Evolutionary conservation across 2,888 invertebrate genomes (phyloP).

Genomic region (Synanthedon tipuliformis): DNA sequence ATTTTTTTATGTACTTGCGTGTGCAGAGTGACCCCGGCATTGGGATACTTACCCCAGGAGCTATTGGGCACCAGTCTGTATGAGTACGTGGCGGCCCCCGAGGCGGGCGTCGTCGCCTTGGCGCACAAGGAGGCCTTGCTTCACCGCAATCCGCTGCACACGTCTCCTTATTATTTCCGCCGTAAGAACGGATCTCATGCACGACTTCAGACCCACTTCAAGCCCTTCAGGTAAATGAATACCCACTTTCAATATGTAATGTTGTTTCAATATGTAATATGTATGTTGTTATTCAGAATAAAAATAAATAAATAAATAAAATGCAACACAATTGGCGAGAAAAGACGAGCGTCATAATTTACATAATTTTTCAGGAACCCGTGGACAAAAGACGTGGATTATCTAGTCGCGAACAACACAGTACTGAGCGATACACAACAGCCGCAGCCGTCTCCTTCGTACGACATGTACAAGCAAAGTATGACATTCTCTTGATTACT

Average conservation of each 20-base stretch:
- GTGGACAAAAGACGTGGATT: constrained; percentile 95
- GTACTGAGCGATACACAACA: constrained; percentile 55
- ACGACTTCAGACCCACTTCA: constrained; percentile 85
- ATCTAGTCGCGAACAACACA: constrained; percentile 87
- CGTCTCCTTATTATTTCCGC: constrained; percentile 82
- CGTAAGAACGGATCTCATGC: constrained; percentile 81
- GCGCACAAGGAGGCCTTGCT: constrained; percentile 85
- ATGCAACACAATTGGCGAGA: too few relatives aligned
- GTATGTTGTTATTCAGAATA: too few relatives aligned
- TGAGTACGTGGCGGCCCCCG: constrained; percentile 89
- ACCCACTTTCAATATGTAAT: neutral
- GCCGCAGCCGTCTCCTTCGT: constrained; percentile 13
- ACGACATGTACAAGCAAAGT: constrained; percentile 36
- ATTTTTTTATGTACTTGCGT: too few relatives aligned
- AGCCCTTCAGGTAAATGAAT: constrained; percentile 75
- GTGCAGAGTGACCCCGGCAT: constrained; percentile 83
- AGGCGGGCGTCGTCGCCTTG: constrained; percentile 82
- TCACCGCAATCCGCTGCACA: constrained; percentile 71
- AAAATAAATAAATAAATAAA: too few relatives aligned
- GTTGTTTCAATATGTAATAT: too few relatives aligned
- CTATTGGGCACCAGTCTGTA: constrained; percentile 92
- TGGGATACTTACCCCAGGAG: constrained; percentile 94
- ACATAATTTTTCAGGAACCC: constrained; percentile 73
- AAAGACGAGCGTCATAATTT: too few relatives aligned
- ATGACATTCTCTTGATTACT: constrained; percentile 11